Evolutionary conservation across 2,888 invertebrate genomes (phyloP), one percentile per base, ranked within the genome.

Genomic region (Nemoura dubitans): DNA sequence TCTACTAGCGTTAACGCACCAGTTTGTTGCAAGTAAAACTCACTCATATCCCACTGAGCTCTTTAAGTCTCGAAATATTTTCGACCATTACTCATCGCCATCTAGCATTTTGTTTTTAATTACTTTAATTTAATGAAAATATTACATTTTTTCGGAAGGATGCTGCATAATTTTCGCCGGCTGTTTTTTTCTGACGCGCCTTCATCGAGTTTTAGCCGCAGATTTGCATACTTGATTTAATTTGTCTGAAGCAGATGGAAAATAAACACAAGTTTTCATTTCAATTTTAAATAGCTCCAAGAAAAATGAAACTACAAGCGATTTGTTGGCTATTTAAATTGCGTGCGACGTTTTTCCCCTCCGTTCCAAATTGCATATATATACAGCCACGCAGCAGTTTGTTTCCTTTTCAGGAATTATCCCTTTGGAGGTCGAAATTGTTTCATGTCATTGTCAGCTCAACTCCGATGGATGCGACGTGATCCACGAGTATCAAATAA

Each of bases 201-300:
- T 59, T 59, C 59, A 59, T 59, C 21, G 59, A 59, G 14, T 59
- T 59, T 59, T 59, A 59, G 59, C 59, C 59, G 21, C 59, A 59
- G 59, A 59, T 59, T 59, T 59, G 59, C 59, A 59, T 59, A 59
- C 59, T 59, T 59, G 59, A 59, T 59, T 59, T 59, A 59, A 59
- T 59, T 59, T 59, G 59, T 59, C 21, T 59, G 59, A 59, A 59
- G 59, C 59, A 59, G 59, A 59, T 59, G 59, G 59, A 59, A 59
- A 59, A 59, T 59, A 59, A 59, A 59, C 59, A 59, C 59, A 59
- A 59, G 59, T 59, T 59, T 59, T 59, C 59, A 59, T 59, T 59
- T 59, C 59, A 59, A 59, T 59, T 59, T 59, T 59, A 59, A 59
- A 59, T 21, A 14, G 59, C 59, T 59, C 21, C 21, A 59, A 59